Conservation (phyloP, 2,797 vertebrate species). For the Paguma larvata region DNA sequence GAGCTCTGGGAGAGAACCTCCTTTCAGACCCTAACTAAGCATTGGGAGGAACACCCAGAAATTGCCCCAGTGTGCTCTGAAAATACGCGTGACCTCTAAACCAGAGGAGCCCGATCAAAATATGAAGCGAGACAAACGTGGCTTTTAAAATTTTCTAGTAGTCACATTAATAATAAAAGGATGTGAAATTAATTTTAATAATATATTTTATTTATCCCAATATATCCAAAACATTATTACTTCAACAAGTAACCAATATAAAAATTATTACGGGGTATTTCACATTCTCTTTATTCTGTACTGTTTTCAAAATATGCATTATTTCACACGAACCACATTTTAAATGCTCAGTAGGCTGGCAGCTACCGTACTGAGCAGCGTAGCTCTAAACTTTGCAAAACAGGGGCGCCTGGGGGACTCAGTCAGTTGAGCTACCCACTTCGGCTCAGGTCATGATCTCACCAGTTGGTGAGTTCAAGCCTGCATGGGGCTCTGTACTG, state of each 20-base stretch:
- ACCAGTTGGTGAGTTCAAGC: too few relatives aligned
- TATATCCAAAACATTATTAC: conserved; percentile 20
- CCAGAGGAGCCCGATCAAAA: not conserved
- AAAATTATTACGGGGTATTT: conserved; percentile 32
- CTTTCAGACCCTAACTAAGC: not conserved
- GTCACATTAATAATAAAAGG: not conserved
- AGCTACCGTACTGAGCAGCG: not conserved
- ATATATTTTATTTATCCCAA: conserved; percentile 20
- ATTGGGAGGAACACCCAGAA: not conserved
- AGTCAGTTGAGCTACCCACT: too few relatives aligned
- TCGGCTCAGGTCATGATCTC: too few relatives aligned
- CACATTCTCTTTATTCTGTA: not conserved
- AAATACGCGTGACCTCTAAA: not conserved
- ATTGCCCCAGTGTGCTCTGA: not conserved
- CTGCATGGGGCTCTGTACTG: too few relatives aligned
- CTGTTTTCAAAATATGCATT: not conserved
- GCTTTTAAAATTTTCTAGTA: conserved; percentile 26
- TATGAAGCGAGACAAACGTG: not conserved
- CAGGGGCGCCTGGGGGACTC: too few relatives aligned
- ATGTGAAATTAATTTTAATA: conserved; percentile 25
- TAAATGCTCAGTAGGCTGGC: not conserved
- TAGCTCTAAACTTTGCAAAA: not conserved
- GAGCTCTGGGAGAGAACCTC: not conserved
- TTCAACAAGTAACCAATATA: not conserved
- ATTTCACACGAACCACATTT: not conserved